Evolutionary conservation across 2,888 invertebrate genomes (phyloP).

Genomic region (Atrina japonica): DNA sequence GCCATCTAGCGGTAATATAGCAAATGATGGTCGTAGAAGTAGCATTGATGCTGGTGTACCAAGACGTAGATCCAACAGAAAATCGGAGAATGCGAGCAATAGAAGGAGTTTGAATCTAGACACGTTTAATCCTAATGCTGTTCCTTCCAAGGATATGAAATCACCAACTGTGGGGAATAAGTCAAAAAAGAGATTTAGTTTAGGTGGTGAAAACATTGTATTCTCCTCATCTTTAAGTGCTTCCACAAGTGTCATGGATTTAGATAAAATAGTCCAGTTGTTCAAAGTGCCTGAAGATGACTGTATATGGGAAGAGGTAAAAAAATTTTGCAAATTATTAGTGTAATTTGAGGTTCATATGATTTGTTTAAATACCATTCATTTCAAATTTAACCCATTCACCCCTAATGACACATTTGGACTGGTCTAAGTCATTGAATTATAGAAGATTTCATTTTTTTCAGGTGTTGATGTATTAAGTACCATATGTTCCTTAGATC

Average conservation of each 20-base stretch:
- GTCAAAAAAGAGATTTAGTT: not conserved
- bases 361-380: too few species aligned
- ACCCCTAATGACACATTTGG: too few species aligned
- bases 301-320: conserved; percentile 12
- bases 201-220: conserved; percentile 8
- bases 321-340: not conserved
- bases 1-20: conserved; percentile 9
- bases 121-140: not conserved
- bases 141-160: conserved; percentile 5
- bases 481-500: too few species aligned
- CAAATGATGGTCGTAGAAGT: not conserved
- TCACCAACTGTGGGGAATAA: conserved; percentile 5
- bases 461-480: too few species aligned
- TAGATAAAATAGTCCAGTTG: conserved; percentile 27
- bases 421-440: too few species aligned
- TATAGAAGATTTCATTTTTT: too few species aligned
- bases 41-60: conserved; percentile 9
- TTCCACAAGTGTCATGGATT: conserved; percentile 25
- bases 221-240: not conserved
- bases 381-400: too few species aligned
- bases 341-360: too few species aligned
- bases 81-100: conserved; percentile 13
- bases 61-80: conserved; percentile 10
- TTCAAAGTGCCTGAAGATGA: conserved; percentile 7
- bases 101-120: conserved; percentile 27